These are phyloP conservation scores for Drosophila lowei DNA, from an alignment of 1,140 invertebrate genomes.

Conservation along the genomic window DNA sequence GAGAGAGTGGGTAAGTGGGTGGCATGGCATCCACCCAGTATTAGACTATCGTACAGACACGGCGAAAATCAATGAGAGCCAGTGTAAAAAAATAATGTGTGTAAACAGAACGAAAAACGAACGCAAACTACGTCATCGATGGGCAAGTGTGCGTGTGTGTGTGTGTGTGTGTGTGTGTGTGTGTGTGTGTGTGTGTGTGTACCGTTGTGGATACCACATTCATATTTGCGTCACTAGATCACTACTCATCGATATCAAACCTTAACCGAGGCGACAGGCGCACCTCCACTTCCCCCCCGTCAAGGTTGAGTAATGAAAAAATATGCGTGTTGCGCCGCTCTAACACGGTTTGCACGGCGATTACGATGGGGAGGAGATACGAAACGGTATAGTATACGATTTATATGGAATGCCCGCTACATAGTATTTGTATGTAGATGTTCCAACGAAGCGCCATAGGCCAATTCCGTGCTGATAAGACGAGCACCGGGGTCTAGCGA, in stretches of 20 bases:
- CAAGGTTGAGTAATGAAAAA: constrained; percentile 16
- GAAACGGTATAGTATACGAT: constrained; percentile 17
- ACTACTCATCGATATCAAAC: constrained; percentile 12
- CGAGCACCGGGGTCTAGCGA: constrained; percentile 2
- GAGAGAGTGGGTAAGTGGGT: constrained; percentile 33
- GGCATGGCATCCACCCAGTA: constrained; percentile 28
- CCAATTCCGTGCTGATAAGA: constrained; percentile 55
- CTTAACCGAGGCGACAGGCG: neutral
- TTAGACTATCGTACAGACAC: constrained; percentile 44
- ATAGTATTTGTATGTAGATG: no score
- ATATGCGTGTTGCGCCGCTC: constrained; percentile 24
- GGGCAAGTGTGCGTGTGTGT: constrained; percentile 1
- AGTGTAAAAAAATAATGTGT: constrained; percentile 55
- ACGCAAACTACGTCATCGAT: constrained; percentile 54
- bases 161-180: neutral
- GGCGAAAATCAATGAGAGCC: constrained; percentile 68
- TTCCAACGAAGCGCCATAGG: constrained; percentile 43
- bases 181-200: no score
- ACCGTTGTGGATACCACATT: constrained; percentile 10
- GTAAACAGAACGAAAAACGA: constrained; percentile 65
- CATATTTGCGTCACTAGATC: constrained; percentile 47
- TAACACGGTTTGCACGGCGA: constrained; percentile 24
- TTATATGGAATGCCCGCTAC: neutral
- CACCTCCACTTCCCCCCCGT: neutral
- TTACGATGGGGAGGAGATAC: constrained; percentile 25